Conservation (phyloP, 2,113 vertebrate genomes). For the Naja naja region DNA sequence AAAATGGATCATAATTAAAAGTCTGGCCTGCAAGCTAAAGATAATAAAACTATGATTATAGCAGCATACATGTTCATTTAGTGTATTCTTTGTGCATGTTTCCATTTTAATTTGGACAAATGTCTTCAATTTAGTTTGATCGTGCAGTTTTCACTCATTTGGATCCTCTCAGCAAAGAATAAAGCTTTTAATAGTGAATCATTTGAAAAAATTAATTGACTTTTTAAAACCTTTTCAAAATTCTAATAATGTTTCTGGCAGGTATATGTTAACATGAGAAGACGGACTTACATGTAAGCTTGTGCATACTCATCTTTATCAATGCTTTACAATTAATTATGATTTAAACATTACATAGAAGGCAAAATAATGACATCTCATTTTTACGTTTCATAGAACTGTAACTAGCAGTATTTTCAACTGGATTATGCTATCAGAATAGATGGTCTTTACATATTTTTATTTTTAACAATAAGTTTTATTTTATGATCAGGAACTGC, state of each 20-base stretch:
- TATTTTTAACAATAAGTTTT: neutral
- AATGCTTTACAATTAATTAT: neutral
- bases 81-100: slow-evolving; percentile 65
- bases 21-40: slow-evolving; percentile 73
- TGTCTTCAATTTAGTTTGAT: slow-evolving; percentile 64
- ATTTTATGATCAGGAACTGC: neutral
- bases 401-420: slow-evolving; percentile 27
- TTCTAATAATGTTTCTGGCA: slow-evolving; percentile 40
- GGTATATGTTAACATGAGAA: slow-evolving; percentile 54
- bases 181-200: slow-evolving; percentile 66
- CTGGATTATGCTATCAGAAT: neutral
- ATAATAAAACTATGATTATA: slow-evolving; percentile 78
- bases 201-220: slow-evolving; percentile 67
- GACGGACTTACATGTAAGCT: slow-evolving; percentile 30
- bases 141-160: slow-evolving; percentile 64
- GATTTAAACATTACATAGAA: slow-evolving; percentile 31
- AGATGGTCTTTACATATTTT: neutral
- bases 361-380: neutral
- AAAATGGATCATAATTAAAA: slow-evolving; percentile 79
- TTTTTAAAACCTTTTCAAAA: slow-evolving; percentile 59
- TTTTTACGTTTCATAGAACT: slow-evolving; percentile 5
- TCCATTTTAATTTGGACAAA: slow-evolving; percentile 73
- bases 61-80: slow-evolving; percentile 71
- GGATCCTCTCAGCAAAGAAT: slow-evolving; percentile 68
- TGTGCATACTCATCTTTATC: slow-evolving; percentile 35